Conservation (phyloP, 2,113 vertebrate species). For the Pachyramphus minor region DNA sequence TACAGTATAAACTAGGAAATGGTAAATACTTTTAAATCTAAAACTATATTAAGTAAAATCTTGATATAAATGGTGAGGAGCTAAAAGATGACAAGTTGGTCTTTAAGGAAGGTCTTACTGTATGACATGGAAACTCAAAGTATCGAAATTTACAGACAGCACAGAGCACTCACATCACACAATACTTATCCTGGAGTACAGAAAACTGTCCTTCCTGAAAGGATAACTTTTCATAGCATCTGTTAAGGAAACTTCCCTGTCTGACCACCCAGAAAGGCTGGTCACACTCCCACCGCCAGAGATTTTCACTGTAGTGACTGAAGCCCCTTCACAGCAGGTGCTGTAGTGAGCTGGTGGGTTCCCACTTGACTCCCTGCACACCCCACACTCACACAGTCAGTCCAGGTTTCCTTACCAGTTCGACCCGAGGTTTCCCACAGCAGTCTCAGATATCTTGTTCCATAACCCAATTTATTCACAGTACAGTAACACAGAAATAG, state of each 20-base stretch:
- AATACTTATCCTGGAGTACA: not conserved
- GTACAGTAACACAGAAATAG: not conserved
- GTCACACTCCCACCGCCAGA: not conserved
- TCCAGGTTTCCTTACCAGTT: not conserved
- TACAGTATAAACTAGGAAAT: not conserved
- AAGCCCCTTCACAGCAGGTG: rapidly evolving
- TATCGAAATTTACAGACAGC: not conserved
- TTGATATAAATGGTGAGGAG: not conserved
- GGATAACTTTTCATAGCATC: not conserved
- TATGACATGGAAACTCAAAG: not conserved
- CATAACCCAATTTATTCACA: not conserved
- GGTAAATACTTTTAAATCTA: not conserved
- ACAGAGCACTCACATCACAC: not conserved
- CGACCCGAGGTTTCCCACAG: rapidly evolving
- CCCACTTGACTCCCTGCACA: not conserved
- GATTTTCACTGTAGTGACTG: rapidly evolving
- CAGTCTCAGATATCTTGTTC: rapidly evolving
- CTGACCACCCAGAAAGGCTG: not conserved
- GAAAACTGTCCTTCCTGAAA: not conserved
- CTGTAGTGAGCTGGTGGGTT: rapidly evolving
- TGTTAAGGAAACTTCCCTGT: not conserved
- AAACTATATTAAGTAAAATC: not conserved
- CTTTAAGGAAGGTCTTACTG: not conserved
- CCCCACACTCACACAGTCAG: not conserved
- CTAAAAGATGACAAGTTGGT: not conserved